Evolutionary conservation across 2,113 vertebrate genomes (phyloP), one percentile per base, ranked within the genome.

Genomic region (Erpornis zantholeuca): DNA sequence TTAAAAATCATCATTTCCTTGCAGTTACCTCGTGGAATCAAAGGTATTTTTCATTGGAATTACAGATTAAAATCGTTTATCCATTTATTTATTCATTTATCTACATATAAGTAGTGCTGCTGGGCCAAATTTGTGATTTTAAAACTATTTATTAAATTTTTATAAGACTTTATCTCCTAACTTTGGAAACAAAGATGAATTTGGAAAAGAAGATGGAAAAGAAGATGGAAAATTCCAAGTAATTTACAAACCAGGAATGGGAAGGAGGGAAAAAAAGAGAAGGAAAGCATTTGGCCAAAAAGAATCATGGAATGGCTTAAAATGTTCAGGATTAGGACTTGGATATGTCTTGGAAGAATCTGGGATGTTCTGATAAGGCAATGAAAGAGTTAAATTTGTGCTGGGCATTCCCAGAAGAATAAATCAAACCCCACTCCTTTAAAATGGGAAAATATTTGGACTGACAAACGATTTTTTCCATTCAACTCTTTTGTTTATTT

Each of bases 371-470:
- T 56, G 53, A 42, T 35, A 53, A 7, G 21, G 23, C 15, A 94
- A 38, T 12, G 45, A 68, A 90, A 57, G 6, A 63, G 91, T 95
- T 96, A 95, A 87, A 72, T 36, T n/a, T 82, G 5, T 72, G 40
- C 33, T 69, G 78, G 6, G 4, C 73, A 65, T 85, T 57, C 92
- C 82, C 84, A 70, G 68, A 92, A 86, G 89, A 82, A 57, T 38
- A 83, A 92, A 17, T 42, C 33, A 47, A 71, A 91, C 24, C 1
- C 3, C 45, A 65, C 20, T 84, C 61, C n/a, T 76, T 72, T 82
- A 54, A 94, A 96, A 94, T 80, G 50, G 82, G 54, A 85, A 91
- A 94, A 89, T 85, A 72, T 72, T 92, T 92, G 78, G 50, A 29
- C 45, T 70, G 66, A 45, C 47, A 84, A 79, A 79, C 4, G 4